A percentile compares a stretch with the other conserved stretches of the same genome.
Evolutionary conservation across 1,140 invertebrate species (phyloP).

Genomic region (Trichonephila inaurata): DNA sequence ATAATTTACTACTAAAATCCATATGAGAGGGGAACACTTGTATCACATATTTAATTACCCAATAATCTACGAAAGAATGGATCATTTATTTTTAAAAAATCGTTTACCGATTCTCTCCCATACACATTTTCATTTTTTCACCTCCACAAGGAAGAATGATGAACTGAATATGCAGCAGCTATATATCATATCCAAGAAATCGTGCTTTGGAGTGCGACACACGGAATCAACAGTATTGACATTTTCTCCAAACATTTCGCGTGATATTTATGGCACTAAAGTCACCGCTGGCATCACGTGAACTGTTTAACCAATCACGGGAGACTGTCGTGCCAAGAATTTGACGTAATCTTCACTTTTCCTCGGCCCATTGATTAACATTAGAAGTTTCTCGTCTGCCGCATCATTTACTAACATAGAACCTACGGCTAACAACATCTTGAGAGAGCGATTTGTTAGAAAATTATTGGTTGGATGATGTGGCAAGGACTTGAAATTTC

Average conservation of each 20-base stretch:
- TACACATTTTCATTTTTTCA: background rate
- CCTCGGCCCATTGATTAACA: background rate
- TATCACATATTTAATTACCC: background rate
- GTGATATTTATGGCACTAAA: constrained; percentile 37
- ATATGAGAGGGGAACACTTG: background rate
- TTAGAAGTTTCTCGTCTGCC: background rate
- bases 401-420: background rate
- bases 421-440: background rate
- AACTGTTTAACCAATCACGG: constrained; percentile 26
- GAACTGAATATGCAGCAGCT: background rate
- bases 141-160: background rate
- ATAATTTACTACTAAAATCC: background rate
- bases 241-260: constrained; percentile 52
- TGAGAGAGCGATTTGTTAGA: background rate
- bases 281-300: constrained; percentile 23
- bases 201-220: background rate
- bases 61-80: background rate
- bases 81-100: background rate
- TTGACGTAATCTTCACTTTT: constrained; percentile 34
- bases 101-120: background rate
- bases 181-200: background rate
- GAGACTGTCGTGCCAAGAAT: constrained; percentile 36
- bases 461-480: background rate
- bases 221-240: constrained; percentile 36
- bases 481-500: background rate